Percentiles rank a stretch among this genome's conserved stretches.
Conservation (phyloP, 1,140 invertebrate species). For the Goniozus legneri region DNA sequence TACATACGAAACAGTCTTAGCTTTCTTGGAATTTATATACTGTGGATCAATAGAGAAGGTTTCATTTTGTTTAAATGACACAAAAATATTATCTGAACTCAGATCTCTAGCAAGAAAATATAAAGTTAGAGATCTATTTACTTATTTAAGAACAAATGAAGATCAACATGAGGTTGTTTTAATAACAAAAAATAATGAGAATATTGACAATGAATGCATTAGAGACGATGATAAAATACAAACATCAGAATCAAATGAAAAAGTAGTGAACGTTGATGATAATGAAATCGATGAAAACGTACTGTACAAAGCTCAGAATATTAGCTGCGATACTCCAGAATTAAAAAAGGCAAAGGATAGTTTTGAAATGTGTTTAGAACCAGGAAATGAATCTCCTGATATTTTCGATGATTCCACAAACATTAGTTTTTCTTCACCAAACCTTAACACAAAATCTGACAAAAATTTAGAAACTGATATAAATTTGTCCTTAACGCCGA, state of each 20-base stretch:
- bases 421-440: too few species aligned
- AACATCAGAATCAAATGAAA: neutral
- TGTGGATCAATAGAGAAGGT: constrained; percentile 37
- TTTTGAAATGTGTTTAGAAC: neutral
- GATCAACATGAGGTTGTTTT: neutral
- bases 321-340: too few species aligned
- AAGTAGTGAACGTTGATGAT: neutral
- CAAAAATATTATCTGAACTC: constrained; percentile 19
- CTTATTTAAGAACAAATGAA: constrained; percentile 23
- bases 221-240: neutral
- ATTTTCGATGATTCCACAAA: constrained; percentile 20
- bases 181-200: neutral
- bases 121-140: constrained; percentile 29
- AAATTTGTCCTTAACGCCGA: constrained; percentile 11
- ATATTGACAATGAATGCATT: neutral
- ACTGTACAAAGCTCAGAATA: too few species aligned
- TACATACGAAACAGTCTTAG: constrained; percentile 34
- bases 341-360: too few species aligned
- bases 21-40: constrained; percentile 52
- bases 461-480: constrained; percentile 16
- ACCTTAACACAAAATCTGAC: neutral
- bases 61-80: constrained; percentile 21
- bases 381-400: constrained; percentile 18
- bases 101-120: constrained; percentile 37
- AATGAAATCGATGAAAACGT: too few species aligned